Percentiles rank a stretch among this genome's conserved stretches.
phyloP scores from a whole-genome alignment of 2,888 invertebrate species.

The Chymomyza procnemis region DNA sequence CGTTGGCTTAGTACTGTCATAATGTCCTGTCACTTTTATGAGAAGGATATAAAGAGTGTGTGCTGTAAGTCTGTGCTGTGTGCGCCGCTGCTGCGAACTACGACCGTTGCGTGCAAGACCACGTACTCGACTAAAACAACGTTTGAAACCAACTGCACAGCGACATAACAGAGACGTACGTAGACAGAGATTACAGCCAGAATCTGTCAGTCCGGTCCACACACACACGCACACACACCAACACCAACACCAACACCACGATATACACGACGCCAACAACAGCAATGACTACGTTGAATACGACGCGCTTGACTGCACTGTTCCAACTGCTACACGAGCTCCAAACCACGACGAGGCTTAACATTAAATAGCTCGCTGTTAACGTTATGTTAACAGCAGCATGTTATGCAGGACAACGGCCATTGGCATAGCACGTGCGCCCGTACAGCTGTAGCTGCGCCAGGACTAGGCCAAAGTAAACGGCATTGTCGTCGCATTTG shows the following conservation, averaged over 20 bases:
- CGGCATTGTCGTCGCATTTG: slow-evolving; percentile 1
- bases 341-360: not conserved
- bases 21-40: not conserved
- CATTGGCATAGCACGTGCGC: not conserved
- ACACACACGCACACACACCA: not conserved
- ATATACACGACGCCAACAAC: not conserved
- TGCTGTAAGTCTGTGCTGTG: not conserved
- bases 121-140: slow-evolving; percentile 31
- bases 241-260: not conserved
- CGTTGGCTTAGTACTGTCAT: not conserved
- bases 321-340: not conserved
- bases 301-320: not conserved
- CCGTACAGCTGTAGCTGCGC: not conserved
- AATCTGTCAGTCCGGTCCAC: not conserved
- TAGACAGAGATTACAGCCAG: no score
- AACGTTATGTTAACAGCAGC: not conserved
- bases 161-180: not conserved
- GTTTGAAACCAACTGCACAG: slow-evolving; percentile 6
- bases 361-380: not conserved
- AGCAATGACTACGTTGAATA: not conserved
- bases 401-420: not conserved
- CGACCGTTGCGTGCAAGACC: slow-evolving; percentile 30
- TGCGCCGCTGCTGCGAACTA: not conserved
- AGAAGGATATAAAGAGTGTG: not conserved
- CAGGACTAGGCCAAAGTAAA: not conserved